Evolutionary conservation across 2,113 vertebrate species (phyloP), one percentile per base, ranked within the genome.

Genomic region (Gymnorhina tibicen): DNA sequence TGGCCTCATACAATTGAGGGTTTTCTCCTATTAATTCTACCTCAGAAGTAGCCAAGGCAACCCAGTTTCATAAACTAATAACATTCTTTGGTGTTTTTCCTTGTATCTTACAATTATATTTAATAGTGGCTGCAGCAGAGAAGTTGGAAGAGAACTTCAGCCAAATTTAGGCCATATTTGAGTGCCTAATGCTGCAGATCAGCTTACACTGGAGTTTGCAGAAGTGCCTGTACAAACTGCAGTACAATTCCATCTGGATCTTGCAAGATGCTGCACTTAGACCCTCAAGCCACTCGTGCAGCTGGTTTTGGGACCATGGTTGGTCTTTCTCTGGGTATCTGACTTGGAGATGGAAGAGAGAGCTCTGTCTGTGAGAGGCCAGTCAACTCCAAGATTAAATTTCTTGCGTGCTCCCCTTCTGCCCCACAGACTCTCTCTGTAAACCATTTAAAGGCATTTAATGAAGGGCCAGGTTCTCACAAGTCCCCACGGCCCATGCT

Each of bases 81-180:
- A 87, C 62, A 89, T 82, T 91, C 83, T 69, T 91, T 41, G 80
- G 83, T 91, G 42, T 52, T 95, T 95, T 80, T 7, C 70, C 78
- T 77, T 67, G 23, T 42, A 73, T 85, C 87, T 95, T 91, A 59
- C 70, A 93, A 81, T 93, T 93, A 89, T 39, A 84, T 91, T 91
- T 91, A 94, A 93, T 72, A 90, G 64, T 49, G 13, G 49, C 55
- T 47, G 28, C 52, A 91, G 78, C 14, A 47, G 44, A 44, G 60
- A 91, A 96, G 91, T 6, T 67, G 53, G 63, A 91, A 50, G 10
- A 67, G 32, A 91, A 67, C 44, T 55, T 73, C 19, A 66, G 76
- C 76, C 63, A 74, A 28, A 42, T 66, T 92, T 16, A 33, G 67
- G 63, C 76, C 6, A 4, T 53, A 55, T 69, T 47, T 42, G 47